Base-by-base conservation (phyloP, 2,113 vertebrate genomes). In the Oryzias javanicus region DNA sequence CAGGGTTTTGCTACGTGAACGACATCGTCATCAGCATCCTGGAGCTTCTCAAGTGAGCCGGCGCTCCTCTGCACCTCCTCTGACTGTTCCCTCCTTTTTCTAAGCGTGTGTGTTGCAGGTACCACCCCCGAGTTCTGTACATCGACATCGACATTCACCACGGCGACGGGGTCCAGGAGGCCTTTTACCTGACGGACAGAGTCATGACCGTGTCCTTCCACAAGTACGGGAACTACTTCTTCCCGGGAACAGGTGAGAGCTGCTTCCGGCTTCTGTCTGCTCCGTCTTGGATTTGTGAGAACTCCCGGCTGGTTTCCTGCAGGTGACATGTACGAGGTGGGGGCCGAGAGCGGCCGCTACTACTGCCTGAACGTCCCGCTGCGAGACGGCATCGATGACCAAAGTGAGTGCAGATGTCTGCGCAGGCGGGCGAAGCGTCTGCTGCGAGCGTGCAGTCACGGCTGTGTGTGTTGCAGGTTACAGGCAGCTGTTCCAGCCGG, bases 181-280 rank as follows among this genome's bases (percentile, higher is more conserved):
- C 97, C 17, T 99, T 99, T 86, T 99, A 99, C 88, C 87, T 99
- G 78, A 99, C 97, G 0, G 97, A 99, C 86, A 89, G 97, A 1
- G 97, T 99, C 82, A 99, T 99, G 97, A 99, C 97, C 0, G 97
- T 99, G 53, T 99, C 97, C n/a, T 99, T 99, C 79, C 97, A 99
- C 88, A 98, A 99, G 86, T 99, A 99, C 0, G 97, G 97, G 29
- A 99, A 99, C 89, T 99, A 99, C 70, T 99, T 99, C 81, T 99
- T 99, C 24, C 97, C 97, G 44, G 97, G 97, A 25, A 99, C 97
- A 81, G 97, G 97, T 98, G 45, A 40, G 46, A 15, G 27, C 22
- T 7, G 27, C 19, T 42, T 45, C 10, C n/a, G 44, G 18, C 16
- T 27, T 7, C 5, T n/a, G 6, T 16, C 18, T 18, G 4, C 44